phyloP scores from a whole-genome alignment of 1,140 invertebrate genomes.

The Elymnias hypermnestra region DNA sequence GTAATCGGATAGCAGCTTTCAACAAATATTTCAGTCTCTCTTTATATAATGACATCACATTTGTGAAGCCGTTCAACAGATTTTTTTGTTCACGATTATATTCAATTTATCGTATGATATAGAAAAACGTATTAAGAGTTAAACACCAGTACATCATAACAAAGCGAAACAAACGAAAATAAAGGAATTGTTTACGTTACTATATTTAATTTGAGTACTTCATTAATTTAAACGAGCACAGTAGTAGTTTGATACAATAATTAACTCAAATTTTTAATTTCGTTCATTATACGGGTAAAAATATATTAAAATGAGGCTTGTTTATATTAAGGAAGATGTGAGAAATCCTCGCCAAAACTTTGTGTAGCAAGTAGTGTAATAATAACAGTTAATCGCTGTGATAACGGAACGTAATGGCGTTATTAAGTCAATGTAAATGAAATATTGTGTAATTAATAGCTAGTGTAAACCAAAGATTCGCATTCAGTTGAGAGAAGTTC shows the following conservation, averaged over 20 bases:
- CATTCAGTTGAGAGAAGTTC: slow-evolving; percentile 37
- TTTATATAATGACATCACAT: slow-evolving; percentile 41
- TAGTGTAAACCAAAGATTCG: neutral
- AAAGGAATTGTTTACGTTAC: too few species aligned
- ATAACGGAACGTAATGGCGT: slow-evolving; percentile 12
- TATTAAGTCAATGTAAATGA: slow-evolving; percentile 7
- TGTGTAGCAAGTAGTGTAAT: slow-evolving; percentile 12
- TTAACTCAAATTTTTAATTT: too few species aligned
- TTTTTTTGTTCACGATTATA: slow-evolving; percentile 7
- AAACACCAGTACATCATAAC: too few species aligned
- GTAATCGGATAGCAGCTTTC: slow-evolving; percentile 62
- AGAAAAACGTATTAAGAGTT: too few species aligned
- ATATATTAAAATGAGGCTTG: too few species aligned
- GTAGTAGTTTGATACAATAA: too few species aligned
- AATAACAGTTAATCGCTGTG: slow-evolving; percentile 13
- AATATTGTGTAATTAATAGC: slow-evolving; percentile 4
- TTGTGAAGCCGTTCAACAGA: slow-evolving; percentile 24
- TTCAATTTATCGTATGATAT: slow-evolving; percentile 2
- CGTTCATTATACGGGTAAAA: slow-evolving; percentile 44
- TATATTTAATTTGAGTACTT: too few species aligned
- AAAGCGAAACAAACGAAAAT: too few species aligned
- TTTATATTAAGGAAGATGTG: too few species aligned
- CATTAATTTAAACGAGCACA: too few species aligned
- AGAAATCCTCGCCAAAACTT: too few species aligned
- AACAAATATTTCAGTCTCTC: slow-evolving; percentile 47